Evolutionary conservation across 2,888 invertebrate species (phyloP).

Genomic region (Aquatica leii): DNA sequence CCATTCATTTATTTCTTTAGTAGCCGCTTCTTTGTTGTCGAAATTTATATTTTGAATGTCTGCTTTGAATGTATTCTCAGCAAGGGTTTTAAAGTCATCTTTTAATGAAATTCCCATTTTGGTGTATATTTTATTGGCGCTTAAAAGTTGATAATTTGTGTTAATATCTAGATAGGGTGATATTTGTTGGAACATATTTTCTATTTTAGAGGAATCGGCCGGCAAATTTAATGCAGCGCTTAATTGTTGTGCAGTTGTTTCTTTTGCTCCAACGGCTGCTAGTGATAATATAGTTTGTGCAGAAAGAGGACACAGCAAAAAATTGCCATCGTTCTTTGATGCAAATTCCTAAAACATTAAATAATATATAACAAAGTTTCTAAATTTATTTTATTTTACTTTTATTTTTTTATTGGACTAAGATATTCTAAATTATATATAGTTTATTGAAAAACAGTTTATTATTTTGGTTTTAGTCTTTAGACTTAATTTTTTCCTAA

Average conservation of each 20-base stretch:
- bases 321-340: constrained; percentile 41
- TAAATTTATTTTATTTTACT: too few relatives aligned
- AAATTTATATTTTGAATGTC: constrained; percentile 62
- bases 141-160: constrained; percentile 43
- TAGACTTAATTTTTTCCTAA: too few relatives aligned
- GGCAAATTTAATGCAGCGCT: neutral
- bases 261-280: constrained; percentile 51
- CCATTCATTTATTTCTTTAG: constrained; percentile 54
- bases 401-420: too few relatives aligned
- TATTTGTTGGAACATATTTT: neutral
- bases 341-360: constrained; percentile 14
- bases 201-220: neutral
- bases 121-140: constrained; percentile 69
- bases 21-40: constrained; percentile 34
- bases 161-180: constrained; percentile 30
- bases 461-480: too few relatives aligned
- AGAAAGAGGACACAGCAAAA: constrained; percentile 54
- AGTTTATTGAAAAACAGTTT: too few relatives aligned
- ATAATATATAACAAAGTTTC: too few relatives aligned
- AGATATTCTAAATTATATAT: too few relatives aligned
- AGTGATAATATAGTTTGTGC: constrained; percentile 53
- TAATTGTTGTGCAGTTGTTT: constrained; percentile 49
- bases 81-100: constrained; percentile 65
- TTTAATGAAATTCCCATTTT: constrained; percentile 64
- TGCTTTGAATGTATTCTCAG: constrained; percentile 69